Evolutionary conservation across 2,113 vertebrate species (phyloP).

Genomic region (Dasyprocta punctata): DNA sequence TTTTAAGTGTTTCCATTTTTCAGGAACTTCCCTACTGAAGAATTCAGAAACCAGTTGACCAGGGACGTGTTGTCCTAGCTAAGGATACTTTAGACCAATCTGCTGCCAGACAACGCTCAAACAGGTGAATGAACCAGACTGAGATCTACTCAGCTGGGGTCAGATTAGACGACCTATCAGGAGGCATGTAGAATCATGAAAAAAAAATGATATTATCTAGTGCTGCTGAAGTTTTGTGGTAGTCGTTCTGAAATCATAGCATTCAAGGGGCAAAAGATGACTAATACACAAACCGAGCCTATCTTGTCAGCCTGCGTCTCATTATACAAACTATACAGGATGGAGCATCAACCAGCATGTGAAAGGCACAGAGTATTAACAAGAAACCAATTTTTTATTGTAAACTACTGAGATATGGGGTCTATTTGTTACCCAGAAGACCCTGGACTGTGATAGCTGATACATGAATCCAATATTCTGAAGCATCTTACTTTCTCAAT

Average conservation of each 20-base stretch:
- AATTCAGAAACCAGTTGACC: background rate
- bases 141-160: background rate
- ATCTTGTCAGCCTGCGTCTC: background rate
- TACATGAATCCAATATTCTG: background rate
- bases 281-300: background rate
- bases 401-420: background rate
- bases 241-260: constrained; percentile 6
- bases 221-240: background rate
- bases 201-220: constrained; percentile 6
- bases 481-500: background rate
- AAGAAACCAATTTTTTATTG: background rate
- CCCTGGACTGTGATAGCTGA: background rate
- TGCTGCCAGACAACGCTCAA: background rate
- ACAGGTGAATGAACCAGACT: background rate
- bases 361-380: background rate
- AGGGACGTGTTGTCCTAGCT: background rate
- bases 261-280: background rate
- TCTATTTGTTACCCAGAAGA: background rate
- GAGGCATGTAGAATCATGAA: background rate
- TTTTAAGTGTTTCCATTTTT: background rate
- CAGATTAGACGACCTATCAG: background rate
- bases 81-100: background rate
- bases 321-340: background rate
- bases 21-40: background rate
- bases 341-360: background rate